Evolutionary conservation across 2,888 invertebrate genomes (phyloP).

Genomic region (Choristoneura rosaceana): DNA sequence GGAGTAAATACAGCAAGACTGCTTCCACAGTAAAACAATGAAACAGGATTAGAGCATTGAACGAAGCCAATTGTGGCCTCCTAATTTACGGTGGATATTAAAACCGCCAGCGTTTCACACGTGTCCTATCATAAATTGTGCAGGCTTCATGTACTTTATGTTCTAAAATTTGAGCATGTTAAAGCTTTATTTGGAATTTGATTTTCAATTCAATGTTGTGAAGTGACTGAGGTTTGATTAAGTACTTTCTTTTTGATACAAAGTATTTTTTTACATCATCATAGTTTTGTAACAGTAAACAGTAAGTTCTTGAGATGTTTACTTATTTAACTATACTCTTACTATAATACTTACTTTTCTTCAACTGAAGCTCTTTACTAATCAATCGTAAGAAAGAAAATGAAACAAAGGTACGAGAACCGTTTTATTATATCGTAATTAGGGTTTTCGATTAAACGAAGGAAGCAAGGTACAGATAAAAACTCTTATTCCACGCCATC

Average conservation of each 20-base stretch:
- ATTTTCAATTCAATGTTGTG: slow-evolving; percentile 1
- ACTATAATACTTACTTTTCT: too few relatives aligned
- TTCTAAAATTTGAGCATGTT: slow-evolving; percentile 29
- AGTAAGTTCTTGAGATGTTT: too few relatives aligned
- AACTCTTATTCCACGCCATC: slow-evolving; percentile 38
- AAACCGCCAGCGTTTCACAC: slow-evolving; percentile 69
- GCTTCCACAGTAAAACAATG: slow-evolving; percentile 10
- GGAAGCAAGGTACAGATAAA: slow-evolving; percentile 27
- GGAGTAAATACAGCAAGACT: slow-evolving; percentile 10
- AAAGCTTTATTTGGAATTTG: slow-evolving; percentile 16
- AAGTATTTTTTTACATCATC: too few relatives aligned
- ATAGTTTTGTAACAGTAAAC: too few relatives aligned
- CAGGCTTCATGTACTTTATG: slow-evolving; percentile 35
- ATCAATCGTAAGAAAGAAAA: neutral
- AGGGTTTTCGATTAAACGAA: slow-evolving; percentile 29
- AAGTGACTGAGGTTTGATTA: neutral
- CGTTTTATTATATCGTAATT: slow-evolving; percentile 8
- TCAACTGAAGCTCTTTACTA: too few relatives aligned
- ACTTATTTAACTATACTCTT: too few relatives aligned
- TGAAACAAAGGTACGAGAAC: neutral
- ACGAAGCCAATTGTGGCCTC: slow-evolving; percentile 57
- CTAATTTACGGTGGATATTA: slow-evolving; percentile 75
- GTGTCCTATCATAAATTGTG: slow-evolving; percentile 62
- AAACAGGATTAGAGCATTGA: slow-evolving; percentile 50
- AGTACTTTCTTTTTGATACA: too few relatives aligned